Base-by-base conservation (phyloP, 2,113 vertebrate species). In the Sander vitreus region DNA sequence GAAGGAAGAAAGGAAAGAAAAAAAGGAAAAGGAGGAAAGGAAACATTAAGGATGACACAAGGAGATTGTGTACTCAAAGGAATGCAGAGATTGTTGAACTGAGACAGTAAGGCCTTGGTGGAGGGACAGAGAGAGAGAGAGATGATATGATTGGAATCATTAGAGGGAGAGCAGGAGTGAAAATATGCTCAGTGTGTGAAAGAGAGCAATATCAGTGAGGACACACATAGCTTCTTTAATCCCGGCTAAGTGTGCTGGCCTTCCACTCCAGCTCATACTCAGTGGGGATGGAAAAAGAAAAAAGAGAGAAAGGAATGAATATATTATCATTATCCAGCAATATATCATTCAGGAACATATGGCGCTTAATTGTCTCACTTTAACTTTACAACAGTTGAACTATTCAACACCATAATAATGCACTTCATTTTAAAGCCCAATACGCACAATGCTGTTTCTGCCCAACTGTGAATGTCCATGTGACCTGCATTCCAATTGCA, bases 131-230 rank as follows among this genome's bases (percentile, higher is more conserved):
- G 30, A 33, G 58, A 36, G 23, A 72, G 60, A 51, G 64, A 76
- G 69, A 85, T 83, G 71, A 88, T 84, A 76, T 78, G 78, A 86
- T 57, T 81, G 71, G 65, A 85, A 88, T 84, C 80, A 90, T 82
- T 84, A 83, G 76, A 86, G 54, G 63, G 15, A 76, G 74, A 76
- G 65, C 48, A 72, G 66, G 69, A 80, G 76, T 30, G 59, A 70
- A 85, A 91, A 81, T 72, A 73, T 73, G 43, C 68, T 75, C 0
- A 21, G 70, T 73, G 73, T 89, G 74, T 80, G 62, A 85, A 77
- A 84, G 50, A 78, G 81, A 89, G 59, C 60, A 82, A 78, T 78
- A 84, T 88, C 85, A 87, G 73, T 50, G 43, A 89, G 83, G 81
- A 87, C 76, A 85, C 65, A 76, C 43, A 43, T 62, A 57, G 55